phyloP scores from a whole-genome alignment of 2,888 invertebrate species.

The Stratiomys singularior region DNA sequence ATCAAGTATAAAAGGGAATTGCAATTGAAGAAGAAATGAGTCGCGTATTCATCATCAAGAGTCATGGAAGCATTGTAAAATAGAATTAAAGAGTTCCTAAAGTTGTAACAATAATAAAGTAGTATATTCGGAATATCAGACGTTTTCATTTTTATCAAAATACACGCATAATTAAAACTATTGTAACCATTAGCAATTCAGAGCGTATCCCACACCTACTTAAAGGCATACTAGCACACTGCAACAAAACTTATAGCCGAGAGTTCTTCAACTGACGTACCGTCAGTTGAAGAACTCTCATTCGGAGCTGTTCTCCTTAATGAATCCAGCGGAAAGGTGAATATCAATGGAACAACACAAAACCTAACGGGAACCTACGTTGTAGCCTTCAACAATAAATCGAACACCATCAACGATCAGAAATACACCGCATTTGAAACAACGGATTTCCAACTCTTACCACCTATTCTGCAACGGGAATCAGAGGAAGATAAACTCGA shows the following conservation, averaged over 20 bases:
- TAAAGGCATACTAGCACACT: neutral
- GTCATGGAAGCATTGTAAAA: too few relatives aligned
- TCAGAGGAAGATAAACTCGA: neutral
- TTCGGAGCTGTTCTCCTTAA: neutral
- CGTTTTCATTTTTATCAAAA: too few relatives aligned
- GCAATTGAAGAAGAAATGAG: too few relatives aligned
- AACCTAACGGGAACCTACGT: neutral
- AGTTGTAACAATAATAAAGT: too few relatives aligned
- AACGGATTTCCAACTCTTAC: neutral
- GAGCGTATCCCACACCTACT: neutral
- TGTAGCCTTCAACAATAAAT: neutral
- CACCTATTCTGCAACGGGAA: constrained; percentile 2
- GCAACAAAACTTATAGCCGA: neutral
- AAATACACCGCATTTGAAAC: neutral
- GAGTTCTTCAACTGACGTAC: too few relatives aligned
- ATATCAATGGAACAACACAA: neutral
- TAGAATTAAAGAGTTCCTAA: too few relatives aligned
- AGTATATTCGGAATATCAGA: too few relatives aligned
- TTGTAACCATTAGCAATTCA: neutral
- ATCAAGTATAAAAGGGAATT: too few relatives aligned
- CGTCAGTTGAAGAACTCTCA: constrained; percentile 10
- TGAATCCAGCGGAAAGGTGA: neutral
- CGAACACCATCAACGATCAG: neutral
- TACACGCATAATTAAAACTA: too few relatives aligned
- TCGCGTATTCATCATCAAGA: too few relatives aligned